Base-by-base conservation (phyloP, 2,113 vertebrate species). In the Tiliqua scincoides region DNA sequence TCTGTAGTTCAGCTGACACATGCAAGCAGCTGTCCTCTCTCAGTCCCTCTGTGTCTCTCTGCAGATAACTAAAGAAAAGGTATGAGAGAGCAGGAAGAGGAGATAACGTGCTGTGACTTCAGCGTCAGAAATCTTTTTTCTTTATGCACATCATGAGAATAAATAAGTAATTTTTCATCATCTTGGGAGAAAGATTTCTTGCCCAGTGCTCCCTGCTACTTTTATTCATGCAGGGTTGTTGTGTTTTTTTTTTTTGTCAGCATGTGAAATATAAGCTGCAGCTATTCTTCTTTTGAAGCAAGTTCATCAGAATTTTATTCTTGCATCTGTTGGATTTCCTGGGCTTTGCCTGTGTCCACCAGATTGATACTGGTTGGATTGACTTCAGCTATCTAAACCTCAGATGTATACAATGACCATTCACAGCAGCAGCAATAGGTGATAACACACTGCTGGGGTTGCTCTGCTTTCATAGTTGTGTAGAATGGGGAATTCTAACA, bases 41-140 rank as follows among this genome's bases (percentile, higher is more conserved):
- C 35, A 32, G 30, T 91, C 63, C 35, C 17, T 85, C n/a, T 82
- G 65, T 52, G 30, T 91, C 63, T 54, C 17, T 85, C n/a, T 82
- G 65, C 89, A 87, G 25, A 40, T 12, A 75, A 8, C 23, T 7
- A 1, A 82, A 71, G 4, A 85, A 48, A 93, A 78, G 35, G 54
- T 9, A 59, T 0, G 72, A 7, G 52, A 70, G 43, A 32, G 25
- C 25, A 12, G 14, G 7, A 63, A 87, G 82, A 87, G 80, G 8
- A 0, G 14, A 2, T 2, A 84, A 83, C 30, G 23, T 20, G 11
- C 80, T 71, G 77, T 7, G 6, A 75, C 83, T 85, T 40, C 20
- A 67, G 88, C 77, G 17, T 30, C 27, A 20, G 25, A 91, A 87
- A 57, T 32, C 3, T 20, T 57, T 14, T 35, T 30, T n/a, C 25